Conservation (phyloP, 2,888 invertebrate genomes). For the Lithophane ornitopus region DNA sequence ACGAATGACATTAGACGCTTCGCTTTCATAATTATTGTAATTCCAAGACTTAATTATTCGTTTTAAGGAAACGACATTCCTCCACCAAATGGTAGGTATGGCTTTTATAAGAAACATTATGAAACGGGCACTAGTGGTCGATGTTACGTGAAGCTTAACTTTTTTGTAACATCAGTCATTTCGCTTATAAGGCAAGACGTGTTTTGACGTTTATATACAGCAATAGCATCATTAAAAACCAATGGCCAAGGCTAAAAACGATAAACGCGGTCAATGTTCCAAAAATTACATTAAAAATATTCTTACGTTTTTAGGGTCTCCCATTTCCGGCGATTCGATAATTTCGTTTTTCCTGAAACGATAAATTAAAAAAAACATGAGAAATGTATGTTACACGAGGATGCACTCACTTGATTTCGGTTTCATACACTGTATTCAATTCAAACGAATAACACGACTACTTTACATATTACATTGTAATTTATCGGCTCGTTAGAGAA, state of each 20-base stretch:
- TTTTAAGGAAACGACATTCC: slow-evolving; percentile 4
- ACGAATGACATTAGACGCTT: slow-evolving; percentile 27
- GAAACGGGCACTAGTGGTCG: slow-evolving; percentile 15
- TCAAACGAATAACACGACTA: slow-evolving; percentile 57
- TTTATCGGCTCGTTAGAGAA: slow-evolving; percentile 80
- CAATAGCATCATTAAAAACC: slow-evolving; percentile 39
- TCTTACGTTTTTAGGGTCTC: slow-evolving; percentile 78
- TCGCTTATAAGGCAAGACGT: slow-evolving; percentile 51
- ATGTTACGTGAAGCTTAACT: slow-evolving; percentile 25
- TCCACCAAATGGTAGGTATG: neutral
- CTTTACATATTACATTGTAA: slow-evolving; percentile 73
- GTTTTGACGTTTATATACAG: slow-evolving; percentile 35
- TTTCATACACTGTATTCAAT: slow-evolving; percentile 53
- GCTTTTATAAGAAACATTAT: slow-evolving; percentile 4
- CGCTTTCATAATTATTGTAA: slow-evolving; percentile 36
- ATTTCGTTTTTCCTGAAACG: slow-evolving; percentile 81
- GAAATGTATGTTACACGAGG: slow-evolving; percentile 20
- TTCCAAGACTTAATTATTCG: slow-evolving; percentile 4
- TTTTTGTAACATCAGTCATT: slow-evolving; percentile 29
- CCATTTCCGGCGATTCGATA: slow-evolving; percentile 71
- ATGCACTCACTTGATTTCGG: slow-evolving; percentile 38
- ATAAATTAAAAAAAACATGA: slow-evolving; percentile 49
- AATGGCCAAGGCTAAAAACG: slow-evolving; percentile 53
- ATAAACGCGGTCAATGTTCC: slow-evolving; percentile 34
- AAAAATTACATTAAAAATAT: slow-evolving; percentile 36